Evolutionary conservation across 2,797 vertebrate genomes (phyloP).

Genomic region (Salarias fasciatus): DNA sequence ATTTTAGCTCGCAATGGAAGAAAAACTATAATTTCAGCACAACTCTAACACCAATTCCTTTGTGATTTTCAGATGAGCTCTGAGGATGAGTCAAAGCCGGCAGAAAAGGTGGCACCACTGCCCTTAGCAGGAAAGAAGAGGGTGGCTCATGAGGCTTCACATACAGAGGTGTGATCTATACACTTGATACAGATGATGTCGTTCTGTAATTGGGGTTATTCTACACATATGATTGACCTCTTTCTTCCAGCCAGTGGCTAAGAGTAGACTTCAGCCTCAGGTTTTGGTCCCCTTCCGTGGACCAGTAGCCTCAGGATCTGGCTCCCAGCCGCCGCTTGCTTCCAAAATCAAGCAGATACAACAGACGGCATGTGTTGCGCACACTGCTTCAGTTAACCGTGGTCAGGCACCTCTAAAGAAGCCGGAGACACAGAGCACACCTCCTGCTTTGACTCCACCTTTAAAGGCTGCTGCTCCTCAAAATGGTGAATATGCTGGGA

Average conservation of each 20-base stretch:
- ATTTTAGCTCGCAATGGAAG: background rate
- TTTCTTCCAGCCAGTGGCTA: slow-evolving; percentile 40
- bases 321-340: slow-evolving; percentile 10
- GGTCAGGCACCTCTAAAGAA: slow-evolving; percentile 70
- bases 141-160: slow-evolving; percentile 76
- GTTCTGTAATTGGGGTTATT: no score
- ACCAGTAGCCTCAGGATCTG: slow-evolving; percentile 41
- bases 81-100: slow-evolving; percentile 26
- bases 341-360: slow-evolving; percentile 59
- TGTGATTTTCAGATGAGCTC: slow-evolving; percentile 51
- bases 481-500: slow-evolving; percentile 60
- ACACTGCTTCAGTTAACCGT: slow-evolving; percentile 66
- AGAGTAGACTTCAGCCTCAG: slow-evolving; percentile 69
- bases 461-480: slow-evolving; percentile 45
- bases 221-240: no score
- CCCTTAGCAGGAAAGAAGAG: slow-evolving; percentile 68
- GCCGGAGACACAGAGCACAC: slow-evolving; percentile 21
- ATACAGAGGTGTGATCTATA: slow-evolving; percentile 68
- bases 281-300: slow-evolving; percentile 71
- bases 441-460: slow-evolving; percentile 9
- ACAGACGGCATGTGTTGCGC: slow-evolving; percentile 63
- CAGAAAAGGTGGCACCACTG: slow-evolving; percentile 47
- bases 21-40: no score
- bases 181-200: no score
- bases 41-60: background rate